Evolutionary conservation across 2,113 vertebrate genomes (phyloP).

Genomic region (Pangasianodon hypophthalmus): DNA sequence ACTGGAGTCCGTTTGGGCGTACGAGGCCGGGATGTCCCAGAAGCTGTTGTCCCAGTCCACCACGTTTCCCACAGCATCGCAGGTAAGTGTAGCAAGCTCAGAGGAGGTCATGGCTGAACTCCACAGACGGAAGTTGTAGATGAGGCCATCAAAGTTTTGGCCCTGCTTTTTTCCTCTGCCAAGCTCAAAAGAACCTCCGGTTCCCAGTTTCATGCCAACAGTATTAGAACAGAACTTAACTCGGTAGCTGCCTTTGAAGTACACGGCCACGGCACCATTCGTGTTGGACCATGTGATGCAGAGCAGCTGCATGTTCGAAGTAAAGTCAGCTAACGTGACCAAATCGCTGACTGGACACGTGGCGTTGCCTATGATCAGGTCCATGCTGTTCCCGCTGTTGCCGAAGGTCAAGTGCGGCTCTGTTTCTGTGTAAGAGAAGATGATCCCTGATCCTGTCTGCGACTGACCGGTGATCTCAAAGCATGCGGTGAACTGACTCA

Average conservation of each 20-base stretch:
- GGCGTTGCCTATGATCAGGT: conserved; percentile 64
- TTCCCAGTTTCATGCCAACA: conserved; percentile 63
- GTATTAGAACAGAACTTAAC: conserved; percentile 67
- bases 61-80: conserved; percentile 81
- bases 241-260: conserved; percentile 68
- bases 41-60: conserved; percentile 92
- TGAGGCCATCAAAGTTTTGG: conserved; percentile 77
- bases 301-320: conserved; percentile 75
- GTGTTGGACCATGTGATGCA: conserved; percentile 81
- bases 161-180: conserved; percentile 68
- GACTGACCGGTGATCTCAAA: conserved; percentile 80
- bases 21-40: conserved; percentile 83
- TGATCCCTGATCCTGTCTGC: conserved; percentile 69
- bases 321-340: conserved; percentile 72
- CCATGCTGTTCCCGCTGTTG: conserved; percentile 63
- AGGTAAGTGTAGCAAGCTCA: conserved; percentile 79
- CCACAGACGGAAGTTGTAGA: conserved; percentile 97
- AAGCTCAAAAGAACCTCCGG: conserved; percentile 76
- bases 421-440: conserved; percentile 78
- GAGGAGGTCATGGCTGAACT: conserved; percentile 77
- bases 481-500: conserved; percentile 85
- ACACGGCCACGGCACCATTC: conserved; percentile 66
- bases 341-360: conserved; percentile 73
- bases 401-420: conserved; percentile 74
- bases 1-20: conserved; percentile 82